Evolutionary conservation across 2,888 invertebrate species (phyloP), one percentile per base, ranked within the genome.

Genomic region (Ormyrus thymus): DNA sequence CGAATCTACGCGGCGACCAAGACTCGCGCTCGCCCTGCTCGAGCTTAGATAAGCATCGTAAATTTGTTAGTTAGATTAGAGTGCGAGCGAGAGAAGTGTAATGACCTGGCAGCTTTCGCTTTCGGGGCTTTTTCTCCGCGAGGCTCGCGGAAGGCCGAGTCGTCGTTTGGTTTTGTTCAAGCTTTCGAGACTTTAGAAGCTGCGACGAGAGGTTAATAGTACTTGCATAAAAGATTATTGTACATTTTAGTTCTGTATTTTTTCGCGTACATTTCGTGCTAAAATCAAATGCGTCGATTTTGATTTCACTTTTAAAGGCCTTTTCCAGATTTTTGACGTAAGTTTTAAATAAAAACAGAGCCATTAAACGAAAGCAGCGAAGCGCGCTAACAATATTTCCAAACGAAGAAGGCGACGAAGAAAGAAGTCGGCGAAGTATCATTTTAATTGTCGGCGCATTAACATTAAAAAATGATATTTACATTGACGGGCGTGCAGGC

Each of bases 61-160:
- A 78, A 78, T 78, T 73, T 78, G 61, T 78, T 73, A 68, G 73
- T 48, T 68, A 68, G 73, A 73, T 73, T 50, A 56, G 56, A n/a
- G 13, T 29, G 4, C 29, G 10, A 8, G 11, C 58, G 50, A 6
- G 15, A 7, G 29, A 72, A 72, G 72, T 77, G 9, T 66, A 77
- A 72, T 48, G 77, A 72, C 66, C 77, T 51, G 43, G 7, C 59
- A 13, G 43, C 72, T 72, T 71, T 77, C 70, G 72, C 48, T 72
- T 66, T 75, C 68, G 45, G 48, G 15, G 6, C 4, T 6, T 48
- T 48, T 71, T 51, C 9, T n/a, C 15, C 45, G 6, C 6, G 45
- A 46, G 7, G 48, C 29, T 29, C 29, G 29, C 29, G 29, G 29
- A 29, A 29, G 29, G 29, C 29, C 3, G 29, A 29, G 29, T 29